Conservation (phyloP, 2,113 vertebrate genomes). For the Trogon melanurus region DNA sequence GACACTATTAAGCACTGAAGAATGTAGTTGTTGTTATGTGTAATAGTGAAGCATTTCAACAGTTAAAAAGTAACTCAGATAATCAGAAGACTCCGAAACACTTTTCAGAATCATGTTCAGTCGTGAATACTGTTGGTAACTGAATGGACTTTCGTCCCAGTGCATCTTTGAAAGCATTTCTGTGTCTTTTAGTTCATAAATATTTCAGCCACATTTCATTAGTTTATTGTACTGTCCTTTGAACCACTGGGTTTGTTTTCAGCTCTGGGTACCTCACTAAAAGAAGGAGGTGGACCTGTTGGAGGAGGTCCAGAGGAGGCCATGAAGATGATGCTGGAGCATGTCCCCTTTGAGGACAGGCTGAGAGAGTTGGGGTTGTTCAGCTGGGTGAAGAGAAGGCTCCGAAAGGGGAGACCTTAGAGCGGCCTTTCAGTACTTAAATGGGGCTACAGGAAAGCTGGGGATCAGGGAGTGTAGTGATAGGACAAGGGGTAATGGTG, state of each 20-base stretch:
- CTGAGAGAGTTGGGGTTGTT: too few relatives aligned
- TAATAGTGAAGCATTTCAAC: not conserved
- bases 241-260: not conserved
- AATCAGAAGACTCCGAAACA: not conserved
- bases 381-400: too few relatives aligned
- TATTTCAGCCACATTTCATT: constrained; percentile 11
- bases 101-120: not conserved
- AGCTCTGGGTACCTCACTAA: too few relatives aligned
- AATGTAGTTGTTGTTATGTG: not conserved
- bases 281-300: too few relatives aligned
- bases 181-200: not conserved
- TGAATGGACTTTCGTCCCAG: not conserved
- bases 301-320: too few relatives aligned
- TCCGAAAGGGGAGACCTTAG: too few relatives aligned
- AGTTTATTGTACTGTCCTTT: not conserved
- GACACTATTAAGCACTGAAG: not conserved
- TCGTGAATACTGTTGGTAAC: not conserved
- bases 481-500: too few relatives aligned
- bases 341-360: too few relatives aligned
- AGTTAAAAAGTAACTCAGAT: not conserved
- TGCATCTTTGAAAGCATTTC: not conserved
- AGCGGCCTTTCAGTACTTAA: too few relatives aligned
- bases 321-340: too few relatives aligned
- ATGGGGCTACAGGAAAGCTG: too few relatives aligned
- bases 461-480: too few relatives aligned